These are phyloP conservation scores for Tamias sibiricus DNA, from an alignment of 2,113 vertebrate genomes.

Conservation along the genomic window DNA sequence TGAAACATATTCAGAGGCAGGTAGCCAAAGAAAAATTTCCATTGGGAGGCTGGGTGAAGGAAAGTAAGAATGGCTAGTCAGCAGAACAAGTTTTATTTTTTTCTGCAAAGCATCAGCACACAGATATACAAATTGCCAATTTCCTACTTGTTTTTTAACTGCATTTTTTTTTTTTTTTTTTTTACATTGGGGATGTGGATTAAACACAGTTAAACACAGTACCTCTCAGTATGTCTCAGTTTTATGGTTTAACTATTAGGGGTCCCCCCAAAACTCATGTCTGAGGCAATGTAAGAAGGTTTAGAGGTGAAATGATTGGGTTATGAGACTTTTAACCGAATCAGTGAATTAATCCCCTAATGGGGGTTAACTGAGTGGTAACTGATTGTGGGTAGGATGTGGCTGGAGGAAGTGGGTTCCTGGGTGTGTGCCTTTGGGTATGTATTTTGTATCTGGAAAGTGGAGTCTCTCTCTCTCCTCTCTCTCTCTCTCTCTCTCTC, in stretches of 20 bases:
- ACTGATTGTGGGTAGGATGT: too few species aligned
- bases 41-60: background rate
- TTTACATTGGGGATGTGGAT: background rate
- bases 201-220: background rate
- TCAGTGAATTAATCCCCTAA: too few species aligned
- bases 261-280: too few species aligned
- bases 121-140: background rate
- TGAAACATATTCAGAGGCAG: background rate
- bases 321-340: too few species aligned
- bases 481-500: too few species aligned
- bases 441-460: too few species aligned
- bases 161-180: background rate
- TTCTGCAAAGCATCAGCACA: background rate
- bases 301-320: too few species aligned
- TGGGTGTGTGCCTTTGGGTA: too few species aligned
- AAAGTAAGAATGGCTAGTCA: background rate
- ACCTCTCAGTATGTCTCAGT: background rate
- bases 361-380: too few species aligned
- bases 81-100: background rate
- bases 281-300: too few species aligned
- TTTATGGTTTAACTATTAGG: background rate
- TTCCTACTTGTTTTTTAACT: background rate
- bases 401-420: too few species aligned
- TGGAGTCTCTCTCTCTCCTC: too few species aligned
- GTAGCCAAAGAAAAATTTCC: background rate